Conservation (phyloP, 2,888 invertebrate genomes). For the Lycophotia porphyrea region DNA sequence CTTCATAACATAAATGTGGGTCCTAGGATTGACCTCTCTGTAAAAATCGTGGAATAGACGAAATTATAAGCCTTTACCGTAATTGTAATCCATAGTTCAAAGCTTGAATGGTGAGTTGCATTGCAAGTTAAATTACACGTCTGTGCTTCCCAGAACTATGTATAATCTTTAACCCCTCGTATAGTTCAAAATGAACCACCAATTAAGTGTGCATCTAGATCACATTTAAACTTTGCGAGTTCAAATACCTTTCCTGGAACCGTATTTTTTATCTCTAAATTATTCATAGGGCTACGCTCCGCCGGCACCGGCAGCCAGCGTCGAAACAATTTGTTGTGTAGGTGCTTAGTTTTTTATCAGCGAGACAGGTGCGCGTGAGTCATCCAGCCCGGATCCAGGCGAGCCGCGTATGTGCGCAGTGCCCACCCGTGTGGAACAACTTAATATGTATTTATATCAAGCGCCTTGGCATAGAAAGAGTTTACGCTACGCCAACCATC, state of each 20-base stretch:
- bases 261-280: slow-evolving; percentile 50
- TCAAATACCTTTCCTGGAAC: slow-evolving; percentile 52
- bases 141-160: neutral
- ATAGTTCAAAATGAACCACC: slow-evolving; percentile 29
- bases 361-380: slow-evolving; percentile 65
- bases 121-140: neutral
- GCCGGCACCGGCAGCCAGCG: slow-evolving; percentile 55
- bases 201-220: slow-evolving; percentile 36
- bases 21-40: neutral
- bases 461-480: slow-evolving; percentile 67
- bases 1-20: neutral
- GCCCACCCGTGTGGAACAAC: slow-evolving; percentile 66
- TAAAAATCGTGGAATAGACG: neutral
- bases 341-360: slow-evolving; percentile 60
- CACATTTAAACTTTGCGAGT: slow-evolving; percentile 41
- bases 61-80: neutral
- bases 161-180: slow-evolving; percentile 4
- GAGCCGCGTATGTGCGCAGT: slow-evolving; percentile 51
- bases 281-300: slow-evolving; percentile 65
- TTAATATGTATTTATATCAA: slow-evolving; percentile 68
- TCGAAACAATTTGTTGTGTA: slow-evolving; percentile 56
- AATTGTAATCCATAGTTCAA: neutral
- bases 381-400: slow-evolving; percentile 69
- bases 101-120: neutral
- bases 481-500: slow-evolving; percentile 58